These are phyloP conservation scores for Osedax frankpressi DNA, from an alignment of 2,888 invertebrate species.

Conservation along the genomic window DNA sequence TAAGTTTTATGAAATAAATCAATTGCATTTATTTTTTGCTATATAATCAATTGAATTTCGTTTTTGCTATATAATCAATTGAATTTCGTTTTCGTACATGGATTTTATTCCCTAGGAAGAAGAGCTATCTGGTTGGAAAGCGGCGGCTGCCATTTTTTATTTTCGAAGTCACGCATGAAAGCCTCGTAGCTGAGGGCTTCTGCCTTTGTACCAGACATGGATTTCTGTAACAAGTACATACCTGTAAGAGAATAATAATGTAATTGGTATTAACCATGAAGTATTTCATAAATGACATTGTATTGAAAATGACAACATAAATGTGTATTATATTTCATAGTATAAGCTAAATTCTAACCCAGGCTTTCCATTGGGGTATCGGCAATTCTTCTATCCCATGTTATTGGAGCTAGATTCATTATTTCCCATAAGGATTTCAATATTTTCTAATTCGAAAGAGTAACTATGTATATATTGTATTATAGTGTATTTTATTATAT, in stretches of 20 bases:
- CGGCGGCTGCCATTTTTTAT: constrained; percentile 40
- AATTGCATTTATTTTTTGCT: too few relatives aligned
- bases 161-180: constrained; percentile 31
- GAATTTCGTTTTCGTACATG: too few relatives aligned
- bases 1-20: too few relatives aligned
- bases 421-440: neutral
- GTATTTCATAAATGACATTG: too few relatives aligned
- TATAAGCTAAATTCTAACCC: too few relatives aligned
- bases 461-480: neutral
- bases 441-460: neutral
- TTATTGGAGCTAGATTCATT: neutral
- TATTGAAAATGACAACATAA: too few relatives aligned
- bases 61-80: too few relatives aligned
- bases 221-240: constrained; percentile 39
- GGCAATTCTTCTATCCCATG: constrained; percentile 10
- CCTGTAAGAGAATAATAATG: constrained; percentile 31
- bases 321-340: too few relatives aligned
- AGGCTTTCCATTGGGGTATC: neutral
- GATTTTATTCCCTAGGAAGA: constrained; percentile 28
- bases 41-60: too few relatives aligned
- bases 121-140: constrained; percentile 39
- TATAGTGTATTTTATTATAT: too few relatives aligned
- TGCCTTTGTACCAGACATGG: constrained; percentile 32
- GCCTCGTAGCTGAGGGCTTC: constrained; percentile 34
- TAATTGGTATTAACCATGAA: too few relatives aligned